These are phyloP conservation scores for Chroicocephalus ridibundus DNA, from an alignment of 2,113 vertebrate species.

Conservation along the genomic window DNA sequence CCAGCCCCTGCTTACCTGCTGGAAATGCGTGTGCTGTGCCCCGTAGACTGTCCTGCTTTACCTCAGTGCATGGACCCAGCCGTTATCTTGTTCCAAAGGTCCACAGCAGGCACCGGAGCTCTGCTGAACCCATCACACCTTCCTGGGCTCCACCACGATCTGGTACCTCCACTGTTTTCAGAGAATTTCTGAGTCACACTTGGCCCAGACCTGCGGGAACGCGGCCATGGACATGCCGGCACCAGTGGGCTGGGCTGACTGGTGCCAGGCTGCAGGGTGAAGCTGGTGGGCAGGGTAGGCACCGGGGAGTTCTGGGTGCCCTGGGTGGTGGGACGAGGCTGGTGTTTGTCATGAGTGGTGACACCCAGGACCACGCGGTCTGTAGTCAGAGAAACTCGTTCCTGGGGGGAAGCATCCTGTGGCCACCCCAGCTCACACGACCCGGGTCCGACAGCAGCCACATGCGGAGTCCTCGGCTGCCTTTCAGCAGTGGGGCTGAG, in stretches of 20 bases:
- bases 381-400: fast-evolving
- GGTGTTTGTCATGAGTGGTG: neutral
- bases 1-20: neutral
- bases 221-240: neutral
- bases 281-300: neutral
- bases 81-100: constrained; percentile 66
- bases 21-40: neutral
- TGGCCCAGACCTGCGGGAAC: neutral
- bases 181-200: neutral
- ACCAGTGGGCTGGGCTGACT: neutral
- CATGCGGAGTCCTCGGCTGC: fast-evolving
- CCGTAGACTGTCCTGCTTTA: neutral
- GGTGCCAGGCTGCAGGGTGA: neutral
- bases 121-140: neutral
- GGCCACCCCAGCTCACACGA: neutral
- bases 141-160: neutral
- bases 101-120: neutral
- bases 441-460: neutral
- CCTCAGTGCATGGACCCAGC: neutral
- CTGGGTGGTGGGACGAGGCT: neutral
- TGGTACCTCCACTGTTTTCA: neutral
- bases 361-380: neutral
- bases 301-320: too few relatives aligned
- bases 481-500: neutral
- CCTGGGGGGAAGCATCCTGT: neutral